A percentile compares a stretch with the other conserved stretches of the same genome.
These are phyloP conservation scores for Suricata suricatta DNA, from an alignment of 2,113 vertebrate species.

Conservation along the genomic window DNA sequence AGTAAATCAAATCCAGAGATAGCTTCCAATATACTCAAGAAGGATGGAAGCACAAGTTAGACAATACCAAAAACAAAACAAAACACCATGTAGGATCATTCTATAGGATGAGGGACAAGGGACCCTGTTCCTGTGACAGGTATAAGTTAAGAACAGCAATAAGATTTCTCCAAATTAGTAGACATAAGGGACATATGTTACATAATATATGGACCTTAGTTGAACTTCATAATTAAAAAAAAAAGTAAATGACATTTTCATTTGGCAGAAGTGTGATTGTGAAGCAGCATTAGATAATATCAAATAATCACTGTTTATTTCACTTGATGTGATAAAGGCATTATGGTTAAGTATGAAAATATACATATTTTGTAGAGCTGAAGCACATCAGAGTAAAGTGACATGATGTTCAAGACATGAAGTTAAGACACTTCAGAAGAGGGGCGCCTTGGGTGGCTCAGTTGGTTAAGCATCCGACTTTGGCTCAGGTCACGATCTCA, in stretches of 20 bases:
- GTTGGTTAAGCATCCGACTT: too few species aligned
- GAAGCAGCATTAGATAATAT: neutral
- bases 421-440: neutral
- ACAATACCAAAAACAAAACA: neutral
- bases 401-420: neutral
- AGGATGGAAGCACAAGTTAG: neutral
- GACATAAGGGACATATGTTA: neutral
- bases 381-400: neutral
- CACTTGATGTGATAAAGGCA: neutral
- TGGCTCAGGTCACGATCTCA: too few species aligned
- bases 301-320: neutral
- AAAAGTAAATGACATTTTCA: constrained; percentile 12
- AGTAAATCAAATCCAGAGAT: neutral
- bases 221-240: neutral
- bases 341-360: neutral
- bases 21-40: neutral
- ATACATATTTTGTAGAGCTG: neutral
- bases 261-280: neutral
- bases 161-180: constrained; percentile 8
- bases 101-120: neutral
- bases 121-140: neutral
- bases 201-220: neutral
- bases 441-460: too few species aligned
- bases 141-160: neutral
- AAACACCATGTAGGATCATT: neutral